A percentile compares a stretch with the other conserved stretches of the same genome.
These are phyloP conservation scores for Leptinotarsa juncta DNA, from an alignment of 2,888 invertebrate species.

Conservation along the genomic window DNA sequence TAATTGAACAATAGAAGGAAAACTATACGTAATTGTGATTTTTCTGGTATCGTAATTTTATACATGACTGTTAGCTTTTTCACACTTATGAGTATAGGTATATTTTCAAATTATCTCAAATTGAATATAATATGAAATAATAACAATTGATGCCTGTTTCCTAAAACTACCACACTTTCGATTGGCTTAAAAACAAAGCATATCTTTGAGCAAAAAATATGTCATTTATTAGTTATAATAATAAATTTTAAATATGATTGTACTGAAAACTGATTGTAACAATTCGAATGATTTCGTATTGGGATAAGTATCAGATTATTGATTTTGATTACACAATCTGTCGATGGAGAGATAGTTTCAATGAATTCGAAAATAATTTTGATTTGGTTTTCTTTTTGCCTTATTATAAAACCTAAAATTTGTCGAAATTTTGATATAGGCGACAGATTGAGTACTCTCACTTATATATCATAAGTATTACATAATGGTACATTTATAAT, in stretches of 20 bases:
- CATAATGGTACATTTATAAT: conserved; percentile 50
- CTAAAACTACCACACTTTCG: conserved; percentile 15
- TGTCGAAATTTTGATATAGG: not conserved
- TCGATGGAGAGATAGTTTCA: conserved; percentile 2
- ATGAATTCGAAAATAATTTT: not conserved
- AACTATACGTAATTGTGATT: not conserved
- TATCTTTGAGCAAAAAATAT: conserved; percentile 27
- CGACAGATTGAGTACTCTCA: conserved; percentile 21
- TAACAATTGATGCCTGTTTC: not conserved
- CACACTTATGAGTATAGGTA: conserved; percentile 47
- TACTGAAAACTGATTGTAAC: conserved; percentile 41
- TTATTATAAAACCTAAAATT: too few relatives aligned
- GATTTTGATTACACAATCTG: conserved; percentile 1
- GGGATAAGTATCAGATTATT: conserved; percentile 1
- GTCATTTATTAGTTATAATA: conserved; percentile 19
- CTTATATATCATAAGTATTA: conserved; percentile 13
- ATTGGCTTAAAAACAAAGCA: conserved; percentile 9
- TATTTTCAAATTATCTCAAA: conserved; percentile 33
- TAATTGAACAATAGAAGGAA: not conserved
- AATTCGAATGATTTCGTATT: conserved; percentile 26
- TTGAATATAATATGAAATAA: not conserved
- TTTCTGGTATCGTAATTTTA: conserved; percentile 34
- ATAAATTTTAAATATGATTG: conserved; percentile 33
- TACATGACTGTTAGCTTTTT: conserved; percentile 46
- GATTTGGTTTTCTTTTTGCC: too few relatives aligned